Conservation (phyloP, 2,113 vertebrate genomes). For the Dicerorhinus sumatrensis region DNA sequence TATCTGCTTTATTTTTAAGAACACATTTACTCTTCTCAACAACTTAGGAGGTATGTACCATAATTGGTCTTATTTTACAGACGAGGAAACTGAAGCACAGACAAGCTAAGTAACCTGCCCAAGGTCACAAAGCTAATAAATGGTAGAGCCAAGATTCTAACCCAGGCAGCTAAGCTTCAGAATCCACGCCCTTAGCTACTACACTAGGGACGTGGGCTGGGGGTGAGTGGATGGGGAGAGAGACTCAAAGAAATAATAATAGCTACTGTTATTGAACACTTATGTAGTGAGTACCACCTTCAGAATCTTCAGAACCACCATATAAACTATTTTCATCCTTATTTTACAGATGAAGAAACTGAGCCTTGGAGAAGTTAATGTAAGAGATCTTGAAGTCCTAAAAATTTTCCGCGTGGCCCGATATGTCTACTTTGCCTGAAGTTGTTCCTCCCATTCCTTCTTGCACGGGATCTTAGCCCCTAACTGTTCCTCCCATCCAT, state of each 20-base stretch:
- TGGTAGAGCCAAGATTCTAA: not conserved
- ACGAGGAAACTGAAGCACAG: not conserved
- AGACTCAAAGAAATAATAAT: not conserved
- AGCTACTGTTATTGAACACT: not conserved
- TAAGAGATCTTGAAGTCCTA: not conserved
- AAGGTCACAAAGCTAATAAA: not conserved
- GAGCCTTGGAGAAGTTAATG: not conserved
- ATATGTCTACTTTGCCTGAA: not conserved
- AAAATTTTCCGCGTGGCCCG: not conserved
- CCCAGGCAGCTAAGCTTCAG: not conserved
- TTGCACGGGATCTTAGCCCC: not conserved
- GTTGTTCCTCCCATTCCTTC: not conserved
- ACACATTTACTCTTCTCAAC: slow-evolving; percentile 24
- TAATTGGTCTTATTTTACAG: not conserved
- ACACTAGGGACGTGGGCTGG: not conserved
- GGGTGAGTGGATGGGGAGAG: not conserved
- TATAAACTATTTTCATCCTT: not conserved
- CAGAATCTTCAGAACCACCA: not conserved
- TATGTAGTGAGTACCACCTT: not conserved
- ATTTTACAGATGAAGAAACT: not conserved
- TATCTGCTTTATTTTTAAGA: not conserved
- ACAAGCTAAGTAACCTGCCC: not conserved
- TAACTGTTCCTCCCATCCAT: not conserved
- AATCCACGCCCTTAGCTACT: not conserved
- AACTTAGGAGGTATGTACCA: not conserved